phyloP scores from a whole-genome alignment of 2,888 invertebrate genomes.

The Acleris literana region DNA sequence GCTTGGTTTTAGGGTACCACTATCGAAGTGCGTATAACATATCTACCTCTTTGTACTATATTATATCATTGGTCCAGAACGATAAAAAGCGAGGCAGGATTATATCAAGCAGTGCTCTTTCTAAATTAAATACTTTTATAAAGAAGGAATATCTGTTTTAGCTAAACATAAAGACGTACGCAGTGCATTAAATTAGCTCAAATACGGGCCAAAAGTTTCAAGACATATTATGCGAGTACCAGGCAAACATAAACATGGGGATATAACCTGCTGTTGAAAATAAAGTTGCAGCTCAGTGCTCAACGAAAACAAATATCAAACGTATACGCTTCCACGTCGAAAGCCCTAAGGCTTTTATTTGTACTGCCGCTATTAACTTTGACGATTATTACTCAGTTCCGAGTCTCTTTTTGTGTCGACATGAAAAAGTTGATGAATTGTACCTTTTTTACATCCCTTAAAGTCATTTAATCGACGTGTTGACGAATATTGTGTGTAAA shows the following conservation, averaged over 20 bases:
- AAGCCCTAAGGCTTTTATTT: conserved; percentile 55
- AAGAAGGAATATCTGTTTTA: no score
- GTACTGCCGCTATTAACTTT: conserved; percentile 59
- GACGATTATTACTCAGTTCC: conserved; percentile 53
- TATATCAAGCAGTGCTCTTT: no score
- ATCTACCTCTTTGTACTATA: no score
- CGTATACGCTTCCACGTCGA: conserved; percentile 42
- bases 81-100: no score
- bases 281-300: conserved; percentile 43
- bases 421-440: conserved; percentile 35
- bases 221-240: conserved; percentile 22
- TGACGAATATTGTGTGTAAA: not conserved
- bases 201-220: conserved; percentile 21
- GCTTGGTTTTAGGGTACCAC: no score
- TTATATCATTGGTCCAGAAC: no score
- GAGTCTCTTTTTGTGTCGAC: conserved; percentile 36
- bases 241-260: conserved; percentile 28
- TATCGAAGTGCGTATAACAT: no score
- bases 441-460: conserved; percentile 18
- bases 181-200: conserved; percentile 3
- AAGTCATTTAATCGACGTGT: conserved; percentile 8
- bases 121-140: no score
- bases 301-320: conserved; percentile 54
- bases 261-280: conserved; percentile 28
- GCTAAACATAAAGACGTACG: not conserved